Percentiles rank a stretch among this genome's conserved stretches.
These are phyloP conservation scores for Oxyura jamaicensis DNA, from an alignment of 2,113 vertebrate species.

Conservation along the genomic window DNA sequence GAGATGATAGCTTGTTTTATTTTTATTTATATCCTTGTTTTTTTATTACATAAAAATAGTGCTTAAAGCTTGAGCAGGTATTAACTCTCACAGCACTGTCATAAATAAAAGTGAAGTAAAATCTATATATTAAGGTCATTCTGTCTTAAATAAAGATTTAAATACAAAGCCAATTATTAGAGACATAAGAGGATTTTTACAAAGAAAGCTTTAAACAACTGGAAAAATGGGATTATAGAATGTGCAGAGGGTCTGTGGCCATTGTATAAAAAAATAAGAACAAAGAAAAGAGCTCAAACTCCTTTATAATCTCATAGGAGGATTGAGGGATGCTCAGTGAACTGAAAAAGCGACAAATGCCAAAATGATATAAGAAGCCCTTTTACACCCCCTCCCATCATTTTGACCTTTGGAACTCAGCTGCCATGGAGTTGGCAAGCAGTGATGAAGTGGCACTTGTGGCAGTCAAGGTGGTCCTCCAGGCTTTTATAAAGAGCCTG, in stretches of 20 bases:
- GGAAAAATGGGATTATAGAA: neutral
- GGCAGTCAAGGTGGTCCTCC: neutral
- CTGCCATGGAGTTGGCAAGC: neutral
- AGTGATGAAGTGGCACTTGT: neutral
- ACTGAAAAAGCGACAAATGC: neutral
- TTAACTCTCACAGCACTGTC: neutral
- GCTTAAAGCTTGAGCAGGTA: constrained; percentile 30
- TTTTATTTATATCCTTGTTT: constrained; percentile 39
- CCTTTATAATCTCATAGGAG: neutral
- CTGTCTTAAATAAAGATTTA: constrained; percentile 48
- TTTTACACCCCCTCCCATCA: neutral
- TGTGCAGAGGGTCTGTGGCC: neutral
- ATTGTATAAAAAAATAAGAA: neutral
- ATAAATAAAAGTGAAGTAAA: constrained; percentile 65
- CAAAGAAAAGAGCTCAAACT: neutral
- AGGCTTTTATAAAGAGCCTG: neutral
- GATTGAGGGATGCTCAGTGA: neutral
- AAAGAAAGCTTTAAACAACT: neutral
- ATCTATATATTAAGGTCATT: constrained; percentile 44
- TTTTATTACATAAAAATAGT: constrained; percentile 36
- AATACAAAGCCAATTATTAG: constrained; percentile 22
- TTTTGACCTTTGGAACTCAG: neutral
- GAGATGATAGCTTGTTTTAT: constrained; percentile 16
- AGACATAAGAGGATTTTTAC: neutral
- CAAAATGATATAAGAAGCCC: neutral